Base-by-base conservation (phyloP, 2,888 invertebrate species). In the Acleris laterana region DNA sequence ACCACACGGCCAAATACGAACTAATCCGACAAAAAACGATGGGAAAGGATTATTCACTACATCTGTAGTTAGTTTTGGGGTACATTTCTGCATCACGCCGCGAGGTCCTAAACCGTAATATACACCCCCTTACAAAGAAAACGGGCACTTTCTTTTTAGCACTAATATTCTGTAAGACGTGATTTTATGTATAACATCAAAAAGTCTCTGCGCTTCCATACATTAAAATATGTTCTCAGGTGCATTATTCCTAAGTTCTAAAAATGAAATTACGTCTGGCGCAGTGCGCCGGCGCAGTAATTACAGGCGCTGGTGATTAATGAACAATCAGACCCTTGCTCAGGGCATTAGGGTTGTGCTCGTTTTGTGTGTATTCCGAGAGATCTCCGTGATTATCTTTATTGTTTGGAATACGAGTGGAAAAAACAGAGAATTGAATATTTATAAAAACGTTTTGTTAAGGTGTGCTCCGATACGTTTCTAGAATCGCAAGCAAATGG, bases 281-380 rank as follows among this genome's bases (percentile, higher is more conserved):
- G 80, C 74, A 74, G 77, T 78, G 83, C 83, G 84, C 82, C 80
- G 84, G 85, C 82, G 83, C 78, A 80, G 89, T 88, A 88, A 89
- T 90, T 89, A 90, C 87, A 83, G 82, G 81, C 82, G 83, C 78
- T 76, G 77, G 86, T 91, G 92, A 91, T 90, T 91, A 92, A 91
- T 89, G 91, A 90, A 87, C 87, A 83, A 87, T 88, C 87, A 87
- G 85, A 80, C 83, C 84, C 82, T 80, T 80, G 79, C 78, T 73
- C 56, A 49, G 32, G 60, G 78, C 80, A 78, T 78, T 79, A 84
- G 83, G 84, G 83, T 74, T 82, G 79, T 76, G 65, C 65, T 72
- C 69, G 70, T 80, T 80, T 81, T 77, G 72, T 75, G 75, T 62
- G 73, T 73, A 76, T 75, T 73, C 75, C 72, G 74, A 75, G 72